These are phyloP conservation scores for Standfussiana lucernea DNA, from an alignment of 2,888 invertebrate genomes.

Conservation along the genomic window DNA sequence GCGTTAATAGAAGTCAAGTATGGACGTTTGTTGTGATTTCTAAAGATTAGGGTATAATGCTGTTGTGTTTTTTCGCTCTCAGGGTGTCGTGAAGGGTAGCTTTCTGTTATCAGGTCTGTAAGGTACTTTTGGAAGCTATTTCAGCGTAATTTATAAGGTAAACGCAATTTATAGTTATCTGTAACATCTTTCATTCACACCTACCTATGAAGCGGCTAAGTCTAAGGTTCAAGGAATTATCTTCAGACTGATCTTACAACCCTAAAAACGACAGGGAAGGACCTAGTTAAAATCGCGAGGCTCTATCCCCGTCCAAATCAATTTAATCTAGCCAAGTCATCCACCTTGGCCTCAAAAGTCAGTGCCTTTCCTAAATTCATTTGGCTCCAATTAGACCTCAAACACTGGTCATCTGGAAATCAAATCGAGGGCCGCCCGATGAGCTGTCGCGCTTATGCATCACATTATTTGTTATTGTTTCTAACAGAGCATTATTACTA, in stretches of 20 bases:
- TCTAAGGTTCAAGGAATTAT: neutral
- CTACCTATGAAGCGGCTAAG: neutral
- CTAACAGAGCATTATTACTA: neutral
- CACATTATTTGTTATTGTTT: neutral
- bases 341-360: neutral
- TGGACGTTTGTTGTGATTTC: constrained; percentile 53
- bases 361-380: neutral
- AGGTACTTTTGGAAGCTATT: neutral
- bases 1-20: constrained; percentile 73
- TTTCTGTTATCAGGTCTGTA: too few relatives aligned
- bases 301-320: neutral
- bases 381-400: neutral
- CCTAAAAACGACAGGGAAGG: neutral
- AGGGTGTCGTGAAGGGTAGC: neutral
- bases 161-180: neutral
- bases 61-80: constrained; percentile 4
- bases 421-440: neutral
- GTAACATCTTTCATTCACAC: neutral
- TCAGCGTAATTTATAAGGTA: neutral
- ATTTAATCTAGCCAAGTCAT: neutral
- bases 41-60: constrained; percentile 42
- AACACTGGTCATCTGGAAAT: neutral
- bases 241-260: neutral
- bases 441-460: neutral
- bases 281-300: neutral